Evolutionary conservation across 2,888 invertebrate species (phyloP).

Genomic region (Caenorhabditis angaria): DNA sequence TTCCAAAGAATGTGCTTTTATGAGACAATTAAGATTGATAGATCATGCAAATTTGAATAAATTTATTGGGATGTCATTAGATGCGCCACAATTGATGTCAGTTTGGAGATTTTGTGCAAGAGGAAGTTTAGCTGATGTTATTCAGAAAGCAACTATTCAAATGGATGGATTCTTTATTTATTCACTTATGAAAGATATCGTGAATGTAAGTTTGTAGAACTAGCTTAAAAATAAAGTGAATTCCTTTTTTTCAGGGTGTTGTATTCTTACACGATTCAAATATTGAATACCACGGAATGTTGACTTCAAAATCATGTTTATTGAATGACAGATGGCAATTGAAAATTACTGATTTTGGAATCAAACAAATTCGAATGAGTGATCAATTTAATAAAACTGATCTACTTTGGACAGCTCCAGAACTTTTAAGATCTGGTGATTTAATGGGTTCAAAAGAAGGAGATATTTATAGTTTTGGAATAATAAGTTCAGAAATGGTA

Average conservation of each 20-base stretch:
- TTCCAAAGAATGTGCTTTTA: conserved; percentile 18
- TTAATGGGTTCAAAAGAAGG: conserved; percentile 25
- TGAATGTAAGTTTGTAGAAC: conserved; percentile 41
- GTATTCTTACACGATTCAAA: conserved; percentile 36
- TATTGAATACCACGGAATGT: conserved; percentile 46
- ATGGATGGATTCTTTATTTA: conserved; percentile 69
- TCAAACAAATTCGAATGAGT: conserved; percentile 27
- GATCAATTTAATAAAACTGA: conserved; percentile 11
- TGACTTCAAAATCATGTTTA: conserved; percentile 56
- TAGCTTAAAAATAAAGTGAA: neutral
- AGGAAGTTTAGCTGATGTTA: conserved; percentile 44
- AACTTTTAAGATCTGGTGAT: conserved; percentile 35
- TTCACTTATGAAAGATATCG: conserved; percentile 62
- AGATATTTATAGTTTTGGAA: conserved; percentile 53
- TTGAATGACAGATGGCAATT: conserved; percentile 66
- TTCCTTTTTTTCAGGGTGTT: conserved; percentile 32
- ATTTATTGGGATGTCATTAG: conserved; percentile 66
- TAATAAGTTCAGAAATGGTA: conserved; percentile 56
- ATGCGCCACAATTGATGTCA: conserved; percentile 59
- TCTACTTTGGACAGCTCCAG: conserved; percentile 50
- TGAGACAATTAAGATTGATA: conserved; percentile 57
- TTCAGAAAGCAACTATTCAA: conserved; percentile 40
- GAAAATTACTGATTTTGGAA: conserved; percentile 60
- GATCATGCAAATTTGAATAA: conserved; percentile 69
- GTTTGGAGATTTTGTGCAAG: conserved; percentile 66